These are phyloP conservation scores for Neomonachus schauinslandi DNA, from an alignment of 2,113 vertebrate species.

Conservation along the genomic window DNA sequence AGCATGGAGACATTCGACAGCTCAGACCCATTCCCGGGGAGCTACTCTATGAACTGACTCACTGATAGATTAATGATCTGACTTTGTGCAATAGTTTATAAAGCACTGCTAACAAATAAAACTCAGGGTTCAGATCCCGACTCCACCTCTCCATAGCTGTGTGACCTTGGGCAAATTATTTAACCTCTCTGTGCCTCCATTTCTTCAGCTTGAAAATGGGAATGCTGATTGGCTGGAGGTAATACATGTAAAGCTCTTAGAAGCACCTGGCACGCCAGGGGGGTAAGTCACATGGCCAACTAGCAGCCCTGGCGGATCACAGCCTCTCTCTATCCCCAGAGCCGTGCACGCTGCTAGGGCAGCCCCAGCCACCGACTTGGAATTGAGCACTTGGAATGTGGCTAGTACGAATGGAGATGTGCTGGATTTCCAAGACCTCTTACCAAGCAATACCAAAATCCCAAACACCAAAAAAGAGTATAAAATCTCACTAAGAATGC, in stretches of 20 bases:
- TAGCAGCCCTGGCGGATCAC: accelerated
- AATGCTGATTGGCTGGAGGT: neutral
- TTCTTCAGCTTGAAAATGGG: neutral
- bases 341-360: accelerated
- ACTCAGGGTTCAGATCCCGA: neutral
- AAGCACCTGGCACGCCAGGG: accelerated
- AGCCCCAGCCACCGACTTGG: accelerated
- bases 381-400: accelerated
- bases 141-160: neutral
- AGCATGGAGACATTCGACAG: accelerated
- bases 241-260: neutral
- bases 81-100: neutral
- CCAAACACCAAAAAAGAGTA: neutral
- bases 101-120: neutral
- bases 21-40: neutral
- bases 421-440: neutral
- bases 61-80: neutral
- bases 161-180: neutral
- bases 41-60: neutral
- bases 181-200: neutral
- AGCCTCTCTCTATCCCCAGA: neutral
- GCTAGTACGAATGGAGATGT: accelerated
- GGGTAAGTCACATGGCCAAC: accelerated
- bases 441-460: too few species aligned
- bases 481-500: neutral